Conservation (phyloP, 2,797 vertebrate genomes). For the Cynodonichthys magdalenae region DNA sequence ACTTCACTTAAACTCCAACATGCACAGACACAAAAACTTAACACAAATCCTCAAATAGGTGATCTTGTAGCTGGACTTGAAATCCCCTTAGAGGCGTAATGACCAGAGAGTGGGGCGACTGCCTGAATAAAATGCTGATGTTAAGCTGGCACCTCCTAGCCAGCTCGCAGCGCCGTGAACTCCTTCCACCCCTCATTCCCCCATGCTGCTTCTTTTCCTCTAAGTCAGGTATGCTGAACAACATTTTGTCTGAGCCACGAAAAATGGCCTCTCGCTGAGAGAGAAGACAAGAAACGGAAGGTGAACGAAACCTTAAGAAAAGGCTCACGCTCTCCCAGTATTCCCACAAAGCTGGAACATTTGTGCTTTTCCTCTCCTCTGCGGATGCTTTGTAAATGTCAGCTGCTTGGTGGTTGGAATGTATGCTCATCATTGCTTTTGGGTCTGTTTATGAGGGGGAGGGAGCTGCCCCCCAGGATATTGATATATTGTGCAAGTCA, state of each 20-base stretch:
- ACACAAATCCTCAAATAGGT: slow-evolving; percentile 36
- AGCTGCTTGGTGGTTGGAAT: slow-evolving; percentile 62
- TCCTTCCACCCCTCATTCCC: slow-evolving; percentile 39
- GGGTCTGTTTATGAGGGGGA: slow-evolving; percentile 48
- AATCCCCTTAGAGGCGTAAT: slow-evolving; percentile 57
- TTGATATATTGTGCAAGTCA: slow-evolving; percentile 51
- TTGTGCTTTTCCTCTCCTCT: slow-evolving; percentile 53
- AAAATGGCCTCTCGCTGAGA: slow-evolving; percentile 55
- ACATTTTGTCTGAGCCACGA: slow-evolving; percentile 48
- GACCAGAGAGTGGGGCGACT: slow-evolving; percentile 45
- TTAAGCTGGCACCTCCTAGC: slow-evolving; percentile 56
- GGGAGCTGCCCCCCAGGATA: slow-evolving; percentile 35
- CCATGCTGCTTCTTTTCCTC: slow-evolving; percentile 46
- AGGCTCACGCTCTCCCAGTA: slow-evolving; percentile 29
- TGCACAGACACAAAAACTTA: slow-evolving; percentile 2
- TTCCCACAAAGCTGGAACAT: slow-evolving; percentile 50
- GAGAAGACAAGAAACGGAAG: slow-evolving; percentile 52
- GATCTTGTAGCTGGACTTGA: slow-evolving; percentile 44
- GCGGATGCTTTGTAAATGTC: slow-evolving; percentile 68
- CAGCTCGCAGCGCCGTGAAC: slow-evolving; percentile 47
- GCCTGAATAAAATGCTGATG: slow-evolving; percentile 60
- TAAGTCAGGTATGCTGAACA: slow-evolving; percentile 65
- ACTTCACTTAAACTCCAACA: background rate
- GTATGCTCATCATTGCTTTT: slow-evolving; percentile 51
- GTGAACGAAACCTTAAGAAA: slow-evolving; percentile 60